Conservation (phyloP, 2,113 vertebrate genomes). For the Sturnus vulgaris region DNA sequence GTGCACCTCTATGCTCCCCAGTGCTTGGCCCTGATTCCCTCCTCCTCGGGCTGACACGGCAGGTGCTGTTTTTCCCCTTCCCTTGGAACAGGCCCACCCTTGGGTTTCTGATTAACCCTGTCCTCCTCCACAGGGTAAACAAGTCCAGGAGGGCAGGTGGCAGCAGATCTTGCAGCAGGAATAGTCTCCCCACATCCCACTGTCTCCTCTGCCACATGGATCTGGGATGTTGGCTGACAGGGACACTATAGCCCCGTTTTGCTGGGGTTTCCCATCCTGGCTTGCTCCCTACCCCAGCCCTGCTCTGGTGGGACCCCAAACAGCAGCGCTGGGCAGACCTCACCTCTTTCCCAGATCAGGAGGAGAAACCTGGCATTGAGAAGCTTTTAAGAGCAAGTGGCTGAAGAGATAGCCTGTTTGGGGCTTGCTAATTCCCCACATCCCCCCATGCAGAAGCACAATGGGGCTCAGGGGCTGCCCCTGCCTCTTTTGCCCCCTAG, state of each 20-base stretch:
- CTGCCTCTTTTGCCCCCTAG: neutral
- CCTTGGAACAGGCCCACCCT: neutral
- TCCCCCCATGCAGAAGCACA: neutral
- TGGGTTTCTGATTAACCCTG: neutral
- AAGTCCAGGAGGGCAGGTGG: neutral
- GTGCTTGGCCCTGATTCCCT: fast-evolving
- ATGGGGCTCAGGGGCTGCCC: neutral
- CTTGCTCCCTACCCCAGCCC: neutral
- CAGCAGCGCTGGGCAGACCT: neutral
- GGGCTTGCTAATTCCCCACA: neutral
- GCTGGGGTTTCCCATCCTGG: neutral
- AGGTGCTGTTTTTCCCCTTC: neutral
- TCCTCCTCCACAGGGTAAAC: neutral
- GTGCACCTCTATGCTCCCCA: neutral
- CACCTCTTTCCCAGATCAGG: neutral
- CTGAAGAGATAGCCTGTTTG: neutral
- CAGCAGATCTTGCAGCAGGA: neutral
- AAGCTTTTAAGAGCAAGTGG: neutral
- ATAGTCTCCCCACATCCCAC: neutral
- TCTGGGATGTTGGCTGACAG: neutral
- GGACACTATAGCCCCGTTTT: fast-evolving
- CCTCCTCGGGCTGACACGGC: fast-evolving
- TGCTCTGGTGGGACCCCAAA: neutral
- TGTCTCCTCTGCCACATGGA: fast-evolving
- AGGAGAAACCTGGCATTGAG: fast-evolving